Conservation (phyloP, 2,113 vertebrate genomes). For the Panthera uncia region DNA sequence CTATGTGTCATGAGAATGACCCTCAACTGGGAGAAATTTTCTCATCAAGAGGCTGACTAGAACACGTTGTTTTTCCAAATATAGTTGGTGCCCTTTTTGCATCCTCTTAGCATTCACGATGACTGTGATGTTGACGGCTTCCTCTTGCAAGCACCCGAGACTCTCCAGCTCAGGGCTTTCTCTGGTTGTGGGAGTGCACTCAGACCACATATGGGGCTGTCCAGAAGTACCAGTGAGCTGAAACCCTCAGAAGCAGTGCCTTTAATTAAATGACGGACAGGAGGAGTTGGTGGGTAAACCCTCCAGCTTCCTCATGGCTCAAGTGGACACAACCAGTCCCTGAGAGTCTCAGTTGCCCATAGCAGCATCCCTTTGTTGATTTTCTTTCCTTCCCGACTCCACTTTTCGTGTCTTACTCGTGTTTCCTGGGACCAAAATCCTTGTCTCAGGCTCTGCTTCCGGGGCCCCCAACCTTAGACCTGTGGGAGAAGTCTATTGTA, state of each 20-base stretch:
- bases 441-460: not conserved
- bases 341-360: not conserved
- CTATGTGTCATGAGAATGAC: not conserved
- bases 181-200: not conserved
- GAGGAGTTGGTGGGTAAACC: not conserved
- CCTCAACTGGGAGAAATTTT: not conserved
- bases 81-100: not conserved
- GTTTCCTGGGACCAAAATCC: not conserved
- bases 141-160: not conserved
- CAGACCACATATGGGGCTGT: not conserved
- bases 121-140: not conserved
- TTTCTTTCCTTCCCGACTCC: not conserved
- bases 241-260: not conserved
- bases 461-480: not conserved
- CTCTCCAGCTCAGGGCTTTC: not conserved
- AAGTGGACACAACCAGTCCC: not conserved
- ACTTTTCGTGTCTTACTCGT: not conserved
- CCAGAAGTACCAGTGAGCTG: not conserved
- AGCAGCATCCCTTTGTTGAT: not conserved
- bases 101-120: not conserved
- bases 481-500: not conserved
- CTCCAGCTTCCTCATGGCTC: not conserved
- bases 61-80: not conserved
- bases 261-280: not conserved
- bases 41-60: not conserved